Percentiles rank a stretch among this genome's conserved stretches.
Evolutionary conservation across 53 echinoderm and acorn worm species (phyloP).

Genomic region (Antedon mediterranea): DNA sequence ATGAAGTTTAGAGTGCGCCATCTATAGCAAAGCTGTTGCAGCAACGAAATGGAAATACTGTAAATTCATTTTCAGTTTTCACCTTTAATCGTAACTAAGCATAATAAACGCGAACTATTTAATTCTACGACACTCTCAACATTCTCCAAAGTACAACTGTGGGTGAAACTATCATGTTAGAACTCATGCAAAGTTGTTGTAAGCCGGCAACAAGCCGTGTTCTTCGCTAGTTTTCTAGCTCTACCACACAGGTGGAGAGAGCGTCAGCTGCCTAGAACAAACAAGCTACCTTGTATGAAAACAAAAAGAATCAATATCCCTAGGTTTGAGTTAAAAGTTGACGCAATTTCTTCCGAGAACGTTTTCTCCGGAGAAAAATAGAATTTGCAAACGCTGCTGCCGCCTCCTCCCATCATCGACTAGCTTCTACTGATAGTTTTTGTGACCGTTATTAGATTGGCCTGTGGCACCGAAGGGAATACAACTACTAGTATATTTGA

Average conservation of each 20-base stretch:
- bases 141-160: neutral
- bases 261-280: neutral
- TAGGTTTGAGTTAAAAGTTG: neutral
- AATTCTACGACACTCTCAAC: neutral
- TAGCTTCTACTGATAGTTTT: neutral
- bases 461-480: no score
- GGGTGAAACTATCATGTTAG: neutral
- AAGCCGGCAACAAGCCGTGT: neutral
- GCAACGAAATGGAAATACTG: neutral
- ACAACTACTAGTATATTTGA: no score
- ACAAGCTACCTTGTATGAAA: neutral
- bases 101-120: neutral
- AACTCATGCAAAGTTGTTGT: neutral
- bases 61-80: no score
- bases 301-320: neutral
- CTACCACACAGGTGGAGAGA: neutral
- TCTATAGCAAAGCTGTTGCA: neutral
- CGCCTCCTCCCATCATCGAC: neutral
- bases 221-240: neutral
- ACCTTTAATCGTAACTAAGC: neutral
- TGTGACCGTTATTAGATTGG: neutral
- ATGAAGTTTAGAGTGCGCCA: neutral
- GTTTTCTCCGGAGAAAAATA: neutral
- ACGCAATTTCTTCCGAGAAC: neutral
- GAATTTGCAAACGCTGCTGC: neutral